These are phyloP conservation scores for Aegithalos caudatus DNA, from an alignment of 2,113 vertebrate genomes.

Conservation along the genomic window DNA sequence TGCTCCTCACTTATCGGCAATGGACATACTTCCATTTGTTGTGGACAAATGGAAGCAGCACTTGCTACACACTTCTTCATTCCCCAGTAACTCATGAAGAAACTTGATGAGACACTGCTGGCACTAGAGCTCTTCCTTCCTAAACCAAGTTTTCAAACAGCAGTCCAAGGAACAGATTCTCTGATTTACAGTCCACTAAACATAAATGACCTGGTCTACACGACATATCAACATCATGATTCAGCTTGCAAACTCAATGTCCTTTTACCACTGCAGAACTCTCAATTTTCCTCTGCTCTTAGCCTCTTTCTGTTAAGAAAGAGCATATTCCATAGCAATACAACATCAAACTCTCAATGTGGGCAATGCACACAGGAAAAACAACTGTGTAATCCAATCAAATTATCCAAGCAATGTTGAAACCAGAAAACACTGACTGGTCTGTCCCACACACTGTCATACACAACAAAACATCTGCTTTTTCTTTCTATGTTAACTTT, in stretches of 20 bases:
- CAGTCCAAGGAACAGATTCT: not conserved
- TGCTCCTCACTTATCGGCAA: fast-evolving
- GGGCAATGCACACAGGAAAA: not conserved
- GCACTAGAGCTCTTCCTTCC: not conserved
- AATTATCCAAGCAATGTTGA: not conserved
- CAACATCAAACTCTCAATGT: not conserved
- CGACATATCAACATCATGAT: not conserved
- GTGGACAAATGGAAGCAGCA: not conserved
- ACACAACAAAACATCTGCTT: not conserved
- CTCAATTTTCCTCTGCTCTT: not conserved
- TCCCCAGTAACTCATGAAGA: not conserved
- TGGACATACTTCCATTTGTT: no score
- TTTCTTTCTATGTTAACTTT: not conserved
- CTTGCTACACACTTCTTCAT: not conserved
- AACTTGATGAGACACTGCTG: not conserved
- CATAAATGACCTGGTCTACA: not conserved
- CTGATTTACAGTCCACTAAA: not conserved
- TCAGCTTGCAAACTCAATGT: not conserved
- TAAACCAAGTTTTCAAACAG: not conserved
- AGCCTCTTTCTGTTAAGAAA: not conserved
- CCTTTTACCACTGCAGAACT: not conserved
- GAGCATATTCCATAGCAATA: not conserved
- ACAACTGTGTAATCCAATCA: not conserved
- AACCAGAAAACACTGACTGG: not conserved
- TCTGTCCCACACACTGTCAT: not conserved